These are phyloP conservation scores for Campopleginae sp. DNA, from an alignment of 2,888 invertebrate genomes.

Conservation along the genomic window DNA sequence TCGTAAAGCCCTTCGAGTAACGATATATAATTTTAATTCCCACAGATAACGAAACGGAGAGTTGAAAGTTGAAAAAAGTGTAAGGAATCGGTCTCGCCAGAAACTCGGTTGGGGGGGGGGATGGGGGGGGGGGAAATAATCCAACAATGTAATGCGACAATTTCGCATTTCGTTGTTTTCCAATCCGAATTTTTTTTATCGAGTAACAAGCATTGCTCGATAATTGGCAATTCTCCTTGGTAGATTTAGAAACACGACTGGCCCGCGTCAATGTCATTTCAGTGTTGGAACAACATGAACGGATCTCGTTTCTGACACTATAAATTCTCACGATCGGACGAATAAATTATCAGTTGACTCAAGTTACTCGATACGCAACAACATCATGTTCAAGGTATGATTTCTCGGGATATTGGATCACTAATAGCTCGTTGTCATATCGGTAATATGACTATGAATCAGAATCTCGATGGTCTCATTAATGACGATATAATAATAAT, in stretches of 20 bases:
- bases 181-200: constrained; percentile 6
- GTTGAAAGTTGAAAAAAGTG: constrained; percentile 4
- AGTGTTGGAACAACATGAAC: constrained; percentile 57
- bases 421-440: constrained; percentile 24
- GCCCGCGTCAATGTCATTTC: constrained; percentile 59
- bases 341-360: constrained; percentile 56
- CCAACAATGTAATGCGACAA: neutral
- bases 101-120: neutral
- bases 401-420: neutral
- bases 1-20: neutral
- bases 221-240: constrained; percentile 51
- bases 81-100: constrained; percentile 44
- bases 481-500: neutral
- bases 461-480: neutral
- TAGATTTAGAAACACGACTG: constrained; percentile 65
- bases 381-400: constrained; percentile 64
- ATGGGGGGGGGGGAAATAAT: constrained; percentile 14
- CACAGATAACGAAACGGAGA: neutral
- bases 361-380: constrained; percentile 53
- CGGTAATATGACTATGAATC: constrained; percentile 7
- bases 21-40: neutral
- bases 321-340: constrained; percentile 56
- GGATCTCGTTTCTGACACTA: constrained; percentile 38
- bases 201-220: neutral
- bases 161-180: constrained; percentile 16